phyloP scores from a whole-genome alignment of 2,113 vertebrate species.

The Tachysurus fulvidraco region DNA sequence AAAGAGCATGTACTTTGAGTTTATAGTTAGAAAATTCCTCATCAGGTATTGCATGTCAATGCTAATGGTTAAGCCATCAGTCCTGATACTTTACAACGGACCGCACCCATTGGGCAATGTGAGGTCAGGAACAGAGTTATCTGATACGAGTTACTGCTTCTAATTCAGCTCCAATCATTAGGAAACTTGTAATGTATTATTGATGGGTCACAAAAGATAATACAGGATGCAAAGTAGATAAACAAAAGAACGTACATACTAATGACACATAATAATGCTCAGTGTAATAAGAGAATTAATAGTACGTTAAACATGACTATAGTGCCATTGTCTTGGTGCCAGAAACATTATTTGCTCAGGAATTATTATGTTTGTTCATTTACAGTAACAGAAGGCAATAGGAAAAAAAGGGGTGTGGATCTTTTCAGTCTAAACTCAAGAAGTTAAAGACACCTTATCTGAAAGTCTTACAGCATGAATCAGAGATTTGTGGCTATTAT shows the following conservation, averaged over 20 bases:
- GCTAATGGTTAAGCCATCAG: slow-evolving; percentile 39
- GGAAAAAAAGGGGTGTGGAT: slow-evolving; percentile 26
- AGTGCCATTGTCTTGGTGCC: slow-evolving; percentile 9
- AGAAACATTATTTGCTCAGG: slow-evolving; percentile 14
- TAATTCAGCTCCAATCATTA: background rate
- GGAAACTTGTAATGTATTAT: background rate
- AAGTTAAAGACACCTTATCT: background rate
- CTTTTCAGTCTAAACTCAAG: background rate
- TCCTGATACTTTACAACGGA: slow-evolving; percentile 18
- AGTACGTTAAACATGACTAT: background rate
- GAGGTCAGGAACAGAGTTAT: slow-evolving; percentile 8
- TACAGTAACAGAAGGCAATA: background rate
- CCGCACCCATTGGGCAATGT: slow-evolving; percentile 15
- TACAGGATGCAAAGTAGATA: background rate
- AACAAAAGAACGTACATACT: background rate
- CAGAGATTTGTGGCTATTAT: background rate
- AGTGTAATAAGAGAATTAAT: background rate
- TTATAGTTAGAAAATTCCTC: background rate
- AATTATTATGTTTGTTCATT: slow-evolving; percentile 22
- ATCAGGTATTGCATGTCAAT: slow-evolving; percentile 39
- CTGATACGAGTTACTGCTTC: background rate
- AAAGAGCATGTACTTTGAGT: slow-evolving; percentile 42
- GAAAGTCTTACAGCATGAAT: background rate
- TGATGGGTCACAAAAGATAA: background rate
- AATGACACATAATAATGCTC: background rate